Base-by-base conservation (phyloP, 2,888 invertebrate species). In the Phyto melanocephala region DNA sequence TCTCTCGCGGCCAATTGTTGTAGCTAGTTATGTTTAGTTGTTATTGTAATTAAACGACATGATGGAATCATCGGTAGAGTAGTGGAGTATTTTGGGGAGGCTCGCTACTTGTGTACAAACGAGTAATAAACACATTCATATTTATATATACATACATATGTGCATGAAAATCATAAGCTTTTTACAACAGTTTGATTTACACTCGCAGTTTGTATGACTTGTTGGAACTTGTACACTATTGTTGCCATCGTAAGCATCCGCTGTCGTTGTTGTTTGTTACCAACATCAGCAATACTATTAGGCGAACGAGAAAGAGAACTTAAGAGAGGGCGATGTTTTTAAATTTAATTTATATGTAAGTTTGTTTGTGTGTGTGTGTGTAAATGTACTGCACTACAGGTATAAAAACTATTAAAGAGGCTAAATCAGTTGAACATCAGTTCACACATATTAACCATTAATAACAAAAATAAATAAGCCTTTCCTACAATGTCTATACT, bases 1-100 rank as follows among this genome's bases (percentile, higher is more conserved):
- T 90, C 90, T 91, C 90, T 90, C 89, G 88, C 88, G 87, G 86
- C 87, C 86, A 89, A 86, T 86, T 87, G 86, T 79, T 84, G 65
- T 70, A 56, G 40, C 78, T 28, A 28, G 13, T 42, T 52, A 52
- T 62, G 6, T 28, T 28, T 28, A 62, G 45, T 45, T 77, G 52
- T 62, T 50, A 22, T 58, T 42, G 47, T 62, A 72, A 77, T 77
- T 70, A 63, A 63, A 35, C 33, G 42, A 62, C 60, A 70, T 24
- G 67, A 54, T 54, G 62, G 45, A 60, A 50, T 35, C 40, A 33
- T 52, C 54, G 68, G 72, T 45, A 80, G 63, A 37, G 58, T 67
- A 77, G 84, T 72, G 75, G 75, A 71, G 76, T 47, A 74, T 17
- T 40, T 77, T 72, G 71, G 75, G 75, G 71, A 75, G 70, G 79